phyloP scores from a whole-genome alignment of 2,888 invertebrate genomes.

The Aleiodes leptofemur region DNA sequence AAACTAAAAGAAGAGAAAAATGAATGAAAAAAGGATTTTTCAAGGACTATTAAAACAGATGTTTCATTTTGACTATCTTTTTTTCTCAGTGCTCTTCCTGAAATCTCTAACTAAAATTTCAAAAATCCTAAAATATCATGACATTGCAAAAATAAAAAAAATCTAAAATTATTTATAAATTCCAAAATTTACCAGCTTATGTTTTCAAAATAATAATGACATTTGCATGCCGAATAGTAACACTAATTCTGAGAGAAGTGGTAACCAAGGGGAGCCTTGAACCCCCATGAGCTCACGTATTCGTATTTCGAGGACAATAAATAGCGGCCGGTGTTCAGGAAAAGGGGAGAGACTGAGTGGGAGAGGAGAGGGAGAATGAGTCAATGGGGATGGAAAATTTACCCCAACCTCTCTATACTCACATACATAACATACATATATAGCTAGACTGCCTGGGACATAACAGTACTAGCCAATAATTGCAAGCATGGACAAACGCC shows the following conservation, averaged over 20 bases:
- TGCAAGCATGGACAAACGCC: constrained; percentile 46
- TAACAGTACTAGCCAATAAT: constrained; percentile 43
- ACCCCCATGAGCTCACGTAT: constrained; percentile 27
- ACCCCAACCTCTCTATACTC: constrained; percentile 4
- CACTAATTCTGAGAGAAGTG: constrained; percentile 13
- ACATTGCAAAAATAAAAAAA: too few relatives aligned
- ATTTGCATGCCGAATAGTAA: constrained; percentile 30
- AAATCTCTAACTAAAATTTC: too few relatives aligned
- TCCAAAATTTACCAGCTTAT: constrained; percentile 2
- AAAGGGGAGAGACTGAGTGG: constrained; percentile 24
- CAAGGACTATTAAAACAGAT: too few relatives aligned
- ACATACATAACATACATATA: not conserved
- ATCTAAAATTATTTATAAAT: not conserved
- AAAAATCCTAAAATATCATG: too few relatives aligned
- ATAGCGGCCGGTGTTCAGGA: constrained; percentile 46
- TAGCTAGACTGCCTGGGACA: constrained; percentile 21
- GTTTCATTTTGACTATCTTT: too few relatives aligned
- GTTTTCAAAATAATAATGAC: constrained; percentile 28
- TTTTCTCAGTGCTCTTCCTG: too few relatives aligned
- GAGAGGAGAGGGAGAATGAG: constrained; percentile 11
- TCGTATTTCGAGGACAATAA: constrained; percentile 54
- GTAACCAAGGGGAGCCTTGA: too few relatives aligned
- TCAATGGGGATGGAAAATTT: constrained; percentile 2
- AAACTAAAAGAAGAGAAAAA: too few relatives aligned
- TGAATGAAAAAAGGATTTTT: too few relatives aligned